Conservation (phyloP, 2,797 vertebrate genomes). For the Lophius americanus region DNA sequence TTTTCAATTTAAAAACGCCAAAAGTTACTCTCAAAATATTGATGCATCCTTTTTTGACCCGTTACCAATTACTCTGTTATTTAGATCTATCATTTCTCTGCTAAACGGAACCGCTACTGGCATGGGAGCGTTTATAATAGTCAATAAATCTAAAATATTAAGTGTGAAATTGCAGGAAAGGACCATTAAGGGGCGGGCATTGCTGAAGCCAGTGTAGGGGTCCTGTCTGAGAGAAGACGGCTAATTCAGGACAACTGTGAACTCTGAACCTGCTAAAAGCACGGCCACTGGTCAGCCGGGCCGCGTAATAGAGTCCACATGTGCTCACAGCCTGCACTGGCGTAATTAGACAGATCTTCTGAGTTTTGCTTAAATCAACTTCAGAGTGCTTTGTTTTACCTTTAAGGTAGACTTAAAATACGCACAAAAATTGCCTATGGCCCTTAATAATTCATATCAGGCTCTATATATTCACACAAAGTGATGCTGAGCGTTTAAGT, state of each 20-base stretch:
- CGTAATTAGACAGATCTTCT: slow-evolving; percentile 82
- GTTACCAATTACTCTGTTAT: slow-evolving; percentile 89
- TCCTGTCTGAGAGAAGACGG: slow-evolving; percentile 87
- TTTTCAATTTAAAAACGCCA: slow-evolving; percentile 79
- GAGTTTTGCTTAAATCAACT: slow-evolving; percentile 82
- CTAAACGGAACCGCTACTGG: slow-evolving; percentile 91
- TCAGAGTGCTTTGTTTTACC: slow-evolving; percentile 62
- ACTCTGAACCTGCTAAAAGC: slow-evolving; percentile 91
- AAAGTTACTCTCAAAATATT: slow-evolving; percentile 60
- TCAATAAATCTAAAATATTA: slow-evolving; percentile 99
- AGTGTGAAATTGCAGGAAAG: slow-evolving; percentile 95
- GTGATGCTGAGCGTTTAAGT: slow-evolving; percentile 48
- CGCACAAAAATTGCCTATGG: slow-evolving; percentile 59
- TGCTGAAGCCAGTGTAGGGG: slow-evolving; percentile 86
- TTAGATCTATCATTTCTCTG: slow-evolving; percentile 83
- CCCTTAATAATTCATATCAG: slow-evolving; percentile 58
- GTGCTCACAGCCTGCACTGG: slow-evolving; percentile 79
- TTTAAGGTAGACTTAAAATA: slow-evolving; percentile 49
- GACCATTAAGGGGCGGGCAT: slow-evolving; percentile 94
- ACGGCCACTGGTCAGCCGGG: slow-evolving; percentile 87
- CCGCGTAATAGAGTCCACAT: slow-evolving; percentile 89
- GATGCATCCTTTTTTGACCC: slow-evolving; percentile 68
- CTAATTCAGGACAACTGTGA: slow-evolving; percentile 99
- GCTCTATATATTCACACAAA: slow-evolving; percentile 55
- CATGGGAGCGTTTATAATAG: slow-evolving; percentile 94